These are phyloP conservation scores for Drosophila ustulata DNA, from an alignment of 2,888 invertebrate genomes.

Conservation along the genomic window DNA sequence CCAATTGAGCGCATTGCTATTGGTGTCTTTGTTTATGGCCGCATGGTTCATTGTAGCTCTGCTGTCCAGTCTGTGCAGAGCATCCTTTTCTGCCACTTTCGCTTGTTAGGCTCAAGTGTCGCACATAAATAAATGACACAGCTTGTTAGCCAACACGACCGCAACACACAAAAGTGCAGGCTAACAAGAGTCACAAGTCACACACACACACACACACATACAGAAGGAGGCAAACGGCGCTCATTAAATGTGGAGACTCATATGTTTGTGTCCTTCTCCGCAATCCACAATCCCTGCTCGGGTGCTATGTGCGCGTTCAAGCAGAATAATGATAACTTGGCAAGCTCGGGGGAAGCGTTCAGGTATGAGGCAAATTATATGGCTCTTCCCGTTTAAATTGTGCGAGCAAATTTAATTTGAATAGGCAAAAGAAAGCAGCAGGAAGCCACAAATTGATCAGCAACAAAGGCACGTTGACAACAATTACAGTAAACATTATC, in stretches of 20 bases:
- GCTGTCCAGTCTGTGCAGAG: slow-evolving; percentile 8
- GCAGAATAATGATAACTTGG: slow-evolving; percentile 26
- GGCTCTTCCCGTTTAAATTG: slow-evolving; percentile 35
- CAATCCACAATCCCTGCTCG: slow-evolving; percentile 12
- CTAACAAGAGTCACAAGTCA: slow-evolving; percentile 65
- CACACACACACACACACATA: slow-evolving; percentile 32
- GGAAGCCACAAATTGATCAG: not conserved
- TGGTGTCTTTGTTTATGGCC: slow-evolving; percentile 55
- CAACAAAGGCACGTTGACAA: not conserved
- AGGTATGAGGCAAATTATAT: slow-evolving; percentile 18
- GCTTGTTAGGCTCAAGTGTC: slow-evolving; percentile 76
- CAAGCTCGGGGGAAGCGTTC: not conserved
- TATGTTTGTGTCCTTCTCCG: slow-evolving; percentile 20
- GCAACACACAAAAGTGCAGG: slow-evolving; percentile 40
- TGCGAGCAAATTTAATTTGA: slow-evolving; percentile 17
- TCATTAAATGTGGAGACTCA: slow-evolving; percentile 54
- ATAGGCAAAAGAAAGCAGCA: not conserved
- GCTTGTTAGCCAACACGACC: slow-evolving; percentile 65
- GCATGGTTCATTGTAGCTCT: slow-evolving; percentile 1
- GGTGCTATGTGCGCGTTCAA: slow-evolving; percentile 20
- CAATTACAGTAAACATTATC: no score
- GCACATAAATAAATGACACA: slow-evolving; percentile 69
- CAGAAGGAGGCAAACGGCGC: slow-evolving; percentile 27
- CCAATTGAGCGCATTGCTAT: slow-evolving; percentile 42
- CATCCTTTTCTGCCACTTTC: slow-evolving; percentile 54